These are phyloP conservation scores for Sycobia sp. DNA, from an alignment of 1,140 invertebrate genomes.

Conservation along the genomic window DNA sequence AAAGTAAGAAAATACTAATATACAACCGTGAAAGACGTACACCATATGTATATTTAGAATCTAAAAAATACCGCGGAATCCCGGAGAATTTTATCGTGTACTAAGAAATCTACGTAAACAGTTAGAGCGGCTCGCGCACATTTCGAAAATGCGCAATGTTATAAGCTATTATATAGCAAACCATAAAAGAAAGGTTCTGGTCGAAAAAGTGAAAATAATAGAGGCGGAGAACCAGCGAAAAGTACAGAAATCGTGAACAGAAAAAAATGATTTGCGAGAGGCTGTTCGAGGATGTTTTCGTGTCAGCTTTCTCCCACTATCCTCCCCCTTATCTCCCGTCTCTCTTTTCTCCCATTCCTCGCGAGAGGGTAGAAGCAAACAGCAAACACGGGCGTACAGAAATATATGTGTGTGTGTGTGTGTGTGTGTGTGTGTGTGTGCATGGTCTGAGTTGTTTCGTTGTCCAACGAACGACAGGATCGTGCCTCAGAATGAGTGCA, in stretches of 20 bases:
- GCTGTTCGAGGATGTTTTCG: conserved; percentile 12
- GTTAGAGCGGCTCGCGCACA: not conserved
- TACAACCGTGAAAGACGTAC: too few relatives aligned
- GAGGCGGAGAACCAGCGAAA: too few relatives aligned
- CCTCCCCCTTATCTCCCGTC: too few relatives aligned
- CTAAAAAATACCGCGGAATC: too few relatives aligned
- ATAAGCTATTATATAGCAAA: too few relatives aligned
- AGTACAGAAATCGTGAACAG: not conserved
- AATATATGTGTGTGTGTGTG: too few relatives aligned
- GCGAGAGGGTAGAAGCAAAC: not conserved
- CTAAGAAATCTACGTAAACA: conserved; percentile 2
- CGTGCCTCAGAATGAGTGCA: conserved; percentile 19
- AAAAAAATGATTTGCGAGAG: conserved; percentile 28
- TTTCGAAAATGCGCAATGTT: conserved; percentile 22
- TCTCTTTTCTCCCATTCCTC: too few relatives aligned
- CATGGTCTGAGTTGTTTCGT: not conserved
- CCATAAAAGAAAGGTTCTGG: conserved; percentile 8
- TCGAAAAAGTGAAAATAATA: not conserved
- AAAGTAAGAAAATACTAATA: too few relatives aligned
- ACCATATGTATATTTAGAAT: too few relatives aligned
- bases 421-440: too few relatives aligned
- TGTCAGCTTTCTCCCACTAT: conserved; percentile 6
- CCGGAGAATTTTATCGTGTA: too few relatives aligned
- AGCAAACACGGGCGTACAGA: too few relatives aligned
- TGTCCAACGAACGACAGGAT: conserved; percentile 9